Evolutionary conservation across 2,113 vertebrate species (phyloP).

Genomic region (Campylomormyrus tamandua): DNA sequence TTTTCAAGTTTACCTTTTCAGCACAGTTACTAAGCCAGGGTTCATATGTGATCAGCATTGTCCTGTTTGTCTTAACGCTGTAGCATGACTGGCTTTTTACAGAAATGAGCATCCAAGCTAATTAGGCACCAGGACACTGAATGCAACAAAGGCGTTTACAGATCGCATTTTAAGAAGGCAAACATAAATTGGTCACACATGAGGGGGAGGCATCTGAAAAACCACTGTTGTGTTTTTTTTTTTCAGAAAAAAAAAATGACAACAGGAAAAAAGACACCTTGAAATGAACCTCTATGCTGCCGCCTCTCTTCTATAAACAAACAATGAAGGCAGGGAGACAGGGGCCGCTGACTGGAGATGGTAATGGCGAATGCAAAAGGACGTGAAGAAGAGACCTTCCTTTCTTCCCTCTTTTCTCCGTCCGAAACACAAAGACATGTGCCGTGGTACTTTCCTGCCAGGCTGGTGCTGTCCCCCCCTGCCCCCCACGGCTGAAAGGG

Average conservation of each 20-base stretch:
- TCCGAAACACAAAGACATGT: constrained; percentile 64
- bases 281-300: neutral
- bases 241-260: neutral
- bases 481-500: constrained; percentile 66
- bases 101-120: neutral
- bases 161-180: neutral
- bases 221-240: neutral
- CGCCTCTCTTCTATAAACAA: constrained; percentile 7
- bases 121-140: neutral
- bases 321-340: constrained; percentile 21
- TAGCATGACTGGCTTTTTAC: neutral
- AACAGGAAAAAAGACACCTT: neutral
- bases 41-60: neutral
- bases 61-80: neutral
- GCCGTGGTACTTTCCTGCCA: constrained; percentile 77
- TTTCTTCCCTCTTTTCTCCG: constrained; percentile 37
- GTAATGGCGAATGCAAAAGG: constrained; percentile 61
- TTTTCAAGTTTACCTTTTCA: neutral
- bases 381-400: constrained; percentile 53
- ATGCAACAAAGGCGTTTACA: neutral
- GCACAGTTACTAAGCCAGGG: neutral
- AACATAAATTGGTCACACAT: neutral
- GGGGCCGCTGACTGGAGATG: constrained; percentile 67
- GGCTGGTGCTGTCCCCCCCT: constrained; percentile 63
- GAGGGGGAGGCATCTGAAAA: neutral